These are phyloP conservation scores for Andricus grossulariae DNA, from an alignment of 1,140 invertebrate species.

Conservation along the genomic window DNA sequence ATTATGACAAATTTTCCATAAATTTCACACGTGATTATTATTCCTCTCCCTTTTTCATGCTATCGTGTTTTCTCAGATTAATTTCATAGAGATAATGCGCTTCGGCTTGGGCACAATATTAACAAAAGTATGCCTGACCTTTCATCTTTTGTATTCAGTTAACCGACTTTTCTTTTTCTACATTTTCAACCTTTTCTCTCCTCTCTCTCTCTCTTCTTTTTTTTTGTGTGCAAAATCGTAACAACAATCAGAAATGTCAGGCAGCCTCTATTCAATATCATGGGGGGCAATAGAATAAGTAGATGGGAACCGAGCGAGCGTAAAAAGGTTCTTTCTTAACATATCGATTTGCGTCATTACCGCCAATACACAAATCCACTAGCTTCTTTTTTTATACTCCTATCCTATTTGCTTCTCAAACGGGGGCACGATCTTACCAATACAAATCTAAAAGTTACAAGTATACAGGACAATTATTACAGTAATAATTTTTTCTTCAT, in stretches of 20 bases:
- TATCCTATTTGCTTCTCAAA: slow-evolving; percentile 29
- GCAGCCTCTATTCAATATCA: slow-evolving; percentile 56
- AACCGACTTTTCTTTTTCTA: neutral
- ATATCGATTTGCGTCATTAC: slow-evolving; percentile 21
- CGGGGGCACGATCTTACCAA: slow-evolving; percentile 73
- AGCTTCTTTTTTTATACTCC: slow-evolving; percentile 3
- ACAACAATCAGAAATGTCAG: slow-evolving; percentile 45
- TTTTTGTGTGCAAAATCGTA: slow-evolving; percentile 3
- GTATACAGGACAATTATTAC: slow-evolving; percentile 71
- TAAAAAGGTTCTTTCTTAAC: slow-evolving; percentile 60
- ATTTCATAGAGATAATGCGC: slow-evolving; percentile 69
- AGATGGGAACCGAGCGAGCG: slow-evolving; percentile 63
- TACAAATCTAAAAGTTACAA: slow-evolving; percentile 76
- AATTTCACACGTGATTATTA: slow-evolving; percentile 38
- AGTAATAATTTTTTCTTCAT: slow-evolving; percentile 66
- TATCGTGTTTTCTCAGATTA: slow-evolving; percentile 53
- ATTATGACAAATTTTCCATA: slow-evolving; percentile 46
- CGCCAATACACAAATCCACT: slow-evolving; percentile 25
- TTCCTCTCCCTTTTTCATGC: slow-evolving; percentile 51
- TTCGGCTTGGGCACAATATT: slow-evolving; percentile 63
- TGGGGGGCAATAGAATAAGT: slow-evolving; percentile 60
- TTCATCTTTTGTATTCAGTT: neutral
- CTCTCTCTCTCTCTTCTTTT: slow-evolving; percentile 4
- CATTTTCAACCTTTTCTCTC: neutral
- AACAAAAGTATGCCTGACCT: slow-evolving; percentile 56